A percentile compares a stretch with the other conserved stretches of the same genome.
Evolutionary conservation across 1,140 invertebrate species (phyloP).

Genomic region (Bombus superbus): DNA sequence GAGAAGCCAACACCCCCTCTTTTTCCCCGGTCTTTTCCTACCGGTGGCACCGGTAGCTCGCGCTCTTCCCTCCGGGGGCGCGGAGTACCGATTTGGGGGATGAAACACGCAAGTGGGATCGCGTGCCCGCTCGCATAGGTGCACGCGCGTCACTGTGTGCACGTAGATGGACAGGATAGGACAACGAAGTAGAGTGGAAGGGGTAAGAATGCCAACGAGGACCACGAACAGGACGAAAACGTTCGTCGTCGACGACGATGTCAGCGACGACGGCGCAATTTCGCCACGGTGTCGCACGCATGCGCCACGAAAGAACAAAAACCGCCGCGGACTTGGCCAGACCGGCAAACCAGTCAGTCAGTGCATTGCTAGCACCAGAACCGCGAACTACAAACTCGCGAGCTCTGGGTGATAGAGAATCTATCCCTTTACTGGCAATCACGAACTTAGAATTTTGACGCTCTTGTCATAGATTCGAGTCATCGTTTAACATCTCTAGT

Average conservation of each 20-base stretch:
- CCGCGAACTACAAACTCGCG: conserved; percentile 68
- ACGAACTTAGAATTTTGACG: not conserved
- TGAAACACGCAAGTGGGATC: conserved; percentile 77
- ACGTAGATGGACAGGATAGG: conserved; percentile 6
- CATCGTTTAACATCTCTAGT: not conserved
- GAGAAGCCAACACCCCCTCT: conserved; percentile 38
- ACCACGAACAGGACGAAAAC: conserved; percentile 30
- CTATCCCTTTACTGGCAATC: conserved; percentile 25
- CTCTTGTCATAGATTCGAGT: conserved; percentile 33
- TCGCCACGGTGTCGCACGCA: conserved; percentile 72
- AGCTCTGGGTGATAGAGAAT: conserved; percentile 24
- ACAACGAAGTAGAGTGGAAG: not conserved
- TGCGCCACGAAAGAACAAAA: conserved; percentile 64
- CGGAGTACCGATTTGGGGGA: conserved; percentile 78
- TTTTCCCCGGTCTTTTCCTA: not conserved
- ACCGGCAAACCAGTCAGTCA: conserved; percentile 76
- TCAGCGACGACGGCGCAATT: conserved; percentile 74
- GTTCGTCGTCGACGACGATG: conserved; percentile 44
- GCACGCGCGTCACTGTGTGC: not conserved
- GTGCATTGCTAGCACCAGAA: conserved; percentile 79
- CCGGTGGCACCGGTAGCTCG: not conserved
- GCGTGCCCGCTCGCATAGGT: conserved; percentile 11
- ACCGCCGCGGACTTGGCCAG: conserved; percentile 78
- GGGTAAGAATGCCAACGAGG: conserved; percentile 43
- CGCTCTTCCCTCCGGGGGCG: conserved; percentile 26